Evolutionary conservation across 2,888 invertebrate species (phyloP), one percentile per base, ranked within the genome.

Genomic region (Caenorhabditis sp.): DNA sequence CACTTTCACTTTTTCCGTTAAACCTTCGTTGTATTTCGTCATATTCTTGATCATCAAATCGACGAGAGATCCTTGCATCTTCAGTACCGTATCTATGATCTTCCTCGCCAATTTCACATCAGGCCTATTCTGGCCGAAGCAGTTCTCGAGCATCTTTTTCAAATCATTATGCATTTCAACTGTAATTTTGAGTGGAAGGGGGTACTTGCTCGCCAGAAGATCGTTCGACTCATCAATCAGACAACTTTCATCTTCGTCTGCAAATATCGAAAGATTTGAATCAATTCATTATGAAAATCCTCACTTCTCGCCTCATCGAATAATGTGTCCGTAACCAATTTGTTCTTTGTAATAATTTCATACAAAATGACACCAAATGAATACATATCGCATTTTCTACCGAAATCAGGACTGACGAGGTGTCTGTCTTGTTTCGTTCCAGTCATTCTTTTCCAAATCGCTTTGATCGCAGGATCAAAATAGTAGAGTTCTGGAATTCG

Each of bases 401-500:
- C 81, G 16, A 72, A 41, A 10, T 54, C 51, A 12, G 24, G 59
- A 56, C 19, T 68, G 38, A 68, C 24, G 7, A 61, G 1, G 31
- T 22, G 5, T n/a, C 38, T 51, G 14, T 74, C 68, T 8, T 26
- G 5, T 16, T 51, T 35, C 31, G 61, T 41, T 85, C 88, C 26
- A 74, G 76, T 85, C 56, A 88, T 24, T 7, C 51, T n/a, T 31
- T 59, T 77, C 81, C 49, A 84, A 28, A 72, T 80, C 24, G 64
- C 69, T 28, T 91, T 80, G n/a, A 89, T 54, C 68, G 91, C 90
- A 5, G 91, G 91, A 7, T 91, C 90, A 61, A 89, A 91, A 63
- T 91, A 91, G 73, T 91, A 90, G 2, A 91, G 80, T 72, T 91
- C 90, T 87, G 76, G n/a, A n/a, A n/a, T n/a, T n/a, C n/a, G n/a